A percentile compares a stretch with the other conserved stretches of the same genome.
phyloP scores from a whole-genome alignment of 2,113 vertebrate species.

The Carassius gibelio region DNA sequence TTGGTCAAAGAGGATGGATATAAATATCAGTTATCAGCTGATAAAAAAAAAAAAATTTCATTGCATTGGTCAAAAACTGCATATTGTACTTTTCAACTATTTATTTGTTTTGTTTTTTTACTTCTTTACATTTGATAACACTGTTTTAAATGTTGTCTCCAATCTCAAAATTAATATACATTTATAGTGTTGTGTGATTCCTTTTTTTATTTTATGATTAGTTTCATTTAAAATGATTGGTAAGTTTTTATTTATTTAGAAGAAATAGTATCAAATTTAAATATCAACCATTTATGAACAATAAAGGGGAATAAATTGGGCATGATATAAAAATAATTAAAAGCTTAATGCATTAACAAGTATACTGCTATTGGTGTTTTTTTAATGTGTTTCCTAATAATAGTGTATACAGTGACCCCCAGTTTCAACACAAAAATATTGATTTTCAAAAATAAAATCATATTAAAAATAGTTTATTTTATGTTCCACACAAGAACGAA shows the following conservation, averaged over 20 bases:
- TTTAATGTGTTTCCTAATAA: neutral
- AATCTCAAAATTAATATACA: neutral
- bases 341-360: neutral
- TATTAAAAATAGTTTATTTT: too few relatives aligned
- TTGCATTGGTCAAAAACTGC: neutral
- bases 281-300: neutral
- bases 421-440: neutral
- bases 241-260: neutral
- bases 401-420: neutral
- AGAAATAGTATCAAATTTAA: neutral
- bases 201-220: neutral
- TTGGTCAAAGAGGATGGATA: neutral
- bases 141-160: neutral
- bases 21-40: neutral
- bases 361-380: neutral
- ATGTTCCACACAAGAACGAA: too few relatives aligned
- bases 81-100: neutral
- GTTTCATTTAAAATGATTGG: neutral
- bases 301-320: neutral
- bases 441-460: neutral
- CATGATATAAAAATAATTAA: neutral
- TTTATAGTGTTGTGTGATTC: neutral
- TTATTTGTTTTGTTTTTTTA: neutral
- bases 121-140: neutral
- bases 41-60: neutral